phyloP scores from a whole-genome alignment of 2,113 vertebrate genomes.

The Pelodiscus sinensis region DNA sequence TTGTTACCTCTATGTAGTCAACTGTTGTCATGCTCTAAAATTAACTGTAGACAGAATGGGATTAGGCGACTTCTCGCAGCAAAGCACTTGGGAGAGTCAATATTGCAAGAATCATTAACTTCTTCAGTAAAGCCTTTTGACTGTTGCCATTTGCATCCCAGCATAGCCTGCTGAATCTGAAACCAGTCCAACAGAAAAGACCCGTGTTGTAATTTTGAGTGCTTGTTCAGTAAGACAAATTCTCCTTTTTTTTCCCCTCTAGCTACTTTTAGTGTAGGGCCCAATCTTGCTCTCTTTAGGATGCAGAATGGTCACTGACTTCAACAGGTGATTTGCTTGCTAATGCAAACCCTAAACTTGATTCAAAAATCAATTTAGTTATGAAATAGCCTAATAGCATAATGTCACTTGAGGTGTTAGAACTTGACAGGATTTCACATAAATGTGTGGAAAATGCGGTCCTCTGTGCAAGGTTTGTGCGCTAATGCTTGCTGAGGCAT shows the following conservation, averaged over 20 bases:
- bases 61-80: neutral
- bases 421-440: neutral
- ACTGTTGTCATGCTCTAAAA: neutral
- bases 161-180: neutral
- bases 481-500: neutral
- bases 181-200: neutral
- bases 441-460: accelerated
- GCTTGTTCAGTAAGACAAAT: neutral
- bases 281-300: neutral
- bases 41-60: neutral
- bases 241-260: neutral
- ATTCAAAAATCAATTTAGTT: neutral
- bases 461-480: neutral
- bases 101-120: neutral
- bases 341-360: neutral
- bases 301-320: neutral
- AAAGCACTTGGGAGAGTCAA: neutral
- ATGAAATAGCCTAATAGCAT: accelerated
- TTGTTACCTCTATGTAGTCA: neutral
- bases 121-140: neutral
- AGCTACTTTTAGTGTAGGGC: neutral
- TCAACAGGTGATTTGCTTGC: neutral
- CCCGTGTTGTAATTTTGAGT: neutral
- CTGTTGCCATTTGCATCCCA: neutral
- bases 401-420: neutral